Percentiles rank a stretch among this genome's conserved stretches.
These are phyloP conservation scores for Muscidifurax raptorellus DNA, from an alignment of 1,140 invertebrate species.

Conservation along the genomic window DNA sequence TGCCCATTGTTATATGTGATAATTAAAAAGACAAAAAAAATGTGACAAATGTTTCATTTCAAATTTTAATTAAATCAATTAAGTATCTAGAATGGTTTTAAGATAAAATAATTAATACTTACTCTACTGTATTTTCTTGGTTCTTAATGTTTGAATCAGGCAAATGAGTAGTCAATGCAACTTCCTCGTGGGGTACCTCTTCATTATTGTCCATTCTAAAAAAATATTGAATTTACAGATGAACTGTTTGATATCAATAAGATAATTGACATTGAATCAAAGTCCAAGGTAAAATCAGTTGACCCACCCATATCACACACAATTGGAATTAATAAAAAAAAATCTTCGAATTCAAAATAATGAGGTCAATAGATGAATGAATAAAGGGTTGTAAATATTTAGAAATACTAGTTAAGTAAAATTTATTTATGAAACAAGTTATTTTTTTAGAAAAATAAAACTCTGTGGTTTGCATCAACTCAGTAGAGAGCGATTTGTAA, in stretches of 20 bases:
- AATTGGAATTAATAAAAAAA: background rate
- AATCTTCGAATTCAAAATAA: background rate
- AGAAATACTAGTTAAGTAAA: background rate
- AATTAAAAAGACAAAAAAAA: slow-evolving; percentile 16
- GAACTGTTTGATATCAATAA: background rate
- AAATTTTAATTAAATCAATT: background rate
- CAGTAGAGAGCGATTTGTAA: background rate
- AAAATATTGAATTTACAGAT: background rate
- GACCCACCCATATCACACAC: background rate
- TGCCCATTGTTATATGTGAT: background rate
- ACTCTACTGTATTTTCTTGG: slow-evolving; percentile 36
- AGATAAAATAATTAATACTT: slow-evolving; percentile 12
- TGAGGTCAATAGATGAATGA: no score
- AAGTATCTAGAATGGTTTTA: background rate
- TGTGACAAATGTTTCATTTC: slow-evolving; percentile 28
- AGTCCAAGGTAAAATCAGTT: background rate
- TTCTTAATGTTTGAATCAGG: background rate
- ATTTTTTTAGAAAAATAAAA: background rate
- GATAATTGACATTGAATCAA: background rate
- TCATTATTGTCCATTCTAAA: slow-evolving; percentile 37
- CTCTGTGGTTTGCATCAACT: background rate
- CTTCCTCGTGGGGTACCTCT: background rate
- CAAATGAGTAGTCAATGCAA: background rate
- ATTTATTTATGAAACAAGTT: background rate
- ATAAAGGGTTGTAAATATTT: background rate